These are phyloP conservation scores for Aphrophora alni DNA, from an alignment of 2,888 invertebrate species.

Conservation along the genomic window DNA sequence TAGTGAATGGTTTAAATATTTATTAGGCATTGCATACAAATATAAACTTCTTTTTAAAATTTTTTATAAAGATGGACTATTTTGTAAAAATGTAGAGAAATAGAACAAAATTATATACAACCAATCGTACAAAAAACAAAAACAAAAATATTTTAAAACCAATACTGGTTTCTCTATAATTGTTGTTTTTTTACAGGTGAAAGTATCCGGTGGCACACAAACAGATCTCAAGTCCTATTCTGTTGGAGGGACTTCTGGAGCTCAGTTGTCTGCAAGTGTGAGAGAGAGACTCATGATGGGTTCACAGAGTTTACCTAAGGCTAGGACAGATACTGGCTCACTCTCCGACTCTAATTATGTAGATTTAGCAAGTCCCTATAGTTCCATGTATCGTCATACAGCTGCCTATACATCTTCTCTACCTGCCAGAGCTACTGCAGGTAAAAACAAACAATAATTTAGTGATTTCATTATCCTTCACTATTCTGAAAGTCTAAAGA, in stretches of 20 bases:
- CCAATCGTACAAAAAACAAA: too few species aligned
- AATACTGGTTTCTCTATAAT: too few species aligned
- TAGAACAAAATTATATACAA: too few species aligned
- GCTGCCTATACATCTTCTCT: slow-evolving; percentile 59
- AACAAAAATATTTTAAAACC: too few species aligned
- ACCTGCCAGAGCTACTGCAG: slow-evolving; percentile 53
- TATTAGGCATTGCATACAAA: too few species aligned
- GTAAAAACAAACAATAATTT: too few species aligned
- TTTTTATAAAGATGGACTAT: too few species aligned
- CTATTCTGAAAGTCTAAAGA: not conserved
- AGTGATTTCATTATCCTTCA: not conserved
- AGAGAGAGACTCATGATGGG: slow-evolving; percentile 82
- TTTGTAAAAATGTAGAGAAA: too few species aligned
- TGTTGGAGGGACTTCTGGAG: slow-evolving; percentile 74
- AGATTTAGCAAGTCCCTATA: slow-evolving; percentile 70
- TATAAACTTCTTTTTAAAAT: too few species aligned
- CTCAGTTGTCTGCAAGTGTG: slow-evolving; percentile 85
- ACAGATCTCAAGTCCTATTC: slow-evolving; percentile 63
- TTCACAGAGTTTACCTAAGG: slow-evolving; percentile 84
- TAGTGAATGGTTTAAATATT: too few species aligned
- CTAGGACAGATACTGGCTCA: slow-evolving; percentile 64
- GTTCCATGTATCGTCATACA: slow-evolving; percentile 76
- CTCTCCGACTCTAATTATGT: slow-evolving; percentile 86
- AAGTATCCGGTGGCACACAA: slow-evolving; percentile 90
- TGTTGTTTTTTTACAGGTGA: too few species aligned